Percentiles rank a stretch among this genome's conserved stretches.
Conservation (phyloP, 2,888 invertebrate species). For the Himalopsyche tibetana region DNA sequence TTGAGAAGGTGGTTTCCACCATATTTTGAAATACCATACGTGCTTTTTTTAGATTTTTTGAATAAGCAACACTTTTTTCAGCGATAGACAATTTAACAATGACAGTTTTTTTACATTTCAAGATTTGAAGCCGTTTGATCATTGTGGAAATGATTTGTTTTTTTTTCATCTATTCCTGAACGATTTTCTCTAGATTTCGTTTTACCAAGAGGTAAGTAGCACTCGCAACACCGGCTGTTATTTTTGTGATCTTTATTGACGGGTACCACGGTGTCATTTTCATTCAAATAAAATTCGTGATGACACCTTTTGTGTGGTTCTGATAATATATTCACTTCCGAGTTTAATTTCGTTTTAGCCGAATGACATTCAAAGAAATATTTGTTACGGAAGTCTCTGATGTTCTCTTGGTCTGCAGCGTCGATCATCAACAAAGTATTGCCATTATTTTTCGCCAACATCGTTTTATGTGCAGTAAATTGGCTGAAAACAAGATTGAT, state of each 20-base stretch:
- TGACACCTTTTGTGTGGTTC: conserved; percentile 74
- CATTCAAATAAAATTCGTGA: conserved; percentile 78
- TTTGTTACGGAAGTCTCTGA: conserved; percentile 75
- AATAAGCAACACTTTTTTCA: too few species aligned
- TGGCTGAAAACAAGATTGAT: too few species aligned
- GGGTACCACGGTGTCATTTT: conserved; percentile 77
- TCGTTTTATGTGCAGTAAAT: too few species aligned
- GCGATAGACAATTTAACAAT: too few species aligned
- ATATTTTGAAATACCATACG: too few species aligned
- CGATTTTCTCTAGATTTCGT: not conserved
- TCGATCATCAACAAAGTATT: not conserved
- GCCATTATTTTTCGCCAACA: not conserved
- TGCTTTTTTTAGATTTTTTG: too few species aligned
- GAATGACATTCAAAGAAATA: conserved; percentile 82
- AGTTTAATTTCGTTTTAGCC: conserved; percentile 33
- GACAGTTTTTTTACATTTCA: too few species aligned
- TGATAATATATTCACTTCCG: not conserved
- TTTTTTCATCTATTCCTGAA: not conserved
- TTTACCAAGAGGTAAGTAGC: conserved; percentile 71
- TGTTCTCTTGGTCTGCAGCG: conserved; percentile 64
- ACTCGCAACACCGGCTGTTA: conserved; percentile 75
- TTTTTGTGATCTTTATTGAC: conserved; percentile 73
- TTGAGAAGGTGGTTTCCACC: too few species aligned
- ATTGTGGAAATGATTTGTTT: not conserved
- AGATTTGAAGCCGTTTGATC: too few species aligned